Evolutionary conservation across 2,113 vertebrate species (phyloP).

Genomic region (Speoplatyrhinus poulsoni): DNA sequence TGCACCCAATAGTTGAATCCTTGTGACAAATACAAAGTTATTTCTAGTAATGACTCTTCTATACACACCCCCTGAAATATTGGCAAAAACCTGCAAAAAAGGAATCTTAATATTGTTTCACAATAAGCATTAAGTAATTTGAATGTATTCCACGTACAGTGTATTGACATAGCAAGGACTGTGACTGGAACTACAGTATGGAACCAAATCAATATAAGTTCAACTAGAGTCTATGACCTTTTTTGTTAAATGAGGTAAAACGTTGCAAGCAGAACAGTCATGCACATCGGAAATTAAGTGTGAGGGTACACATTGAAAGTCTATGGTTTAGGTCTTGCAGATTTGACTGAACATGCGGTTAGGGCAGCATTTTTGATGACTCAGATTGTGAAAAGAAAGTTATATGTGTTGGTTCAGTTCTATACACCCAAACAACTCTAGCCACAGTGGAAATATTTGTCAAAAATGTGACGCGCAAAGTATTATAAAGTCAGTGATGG

Average conservation of each 20-base stretch:
- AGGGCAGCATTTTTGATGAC: constrained; percentile 55
- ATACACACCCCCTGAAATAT: too few species aligned
- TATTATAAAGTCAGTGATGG: not conserved
- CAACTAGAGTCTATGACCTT: too few species aligned
- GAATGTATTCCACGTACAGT: too few species aligned
- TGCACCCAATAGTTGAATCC: too few species aligned
- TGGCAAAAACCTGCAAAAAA: too few species aligned
- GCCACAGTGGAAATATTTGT: constrained; percentile 68
- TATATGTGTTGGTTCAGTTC: constrained; percentile 42
- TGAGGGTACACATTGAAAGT: constrained; percentile 51
- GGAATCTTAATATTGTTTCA: too few species aligned
- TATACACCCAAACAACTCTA: constrained; percentile 22
- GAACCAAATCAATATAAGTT: too few species aligned
- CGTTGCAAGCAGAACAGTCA: not conserved
- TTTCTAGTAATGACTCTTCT: too few species aligned
- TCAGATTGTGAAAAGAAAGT: constrained; percentile 73
- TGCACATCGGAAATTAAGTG: not conserved
- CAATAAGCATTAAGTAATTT: too few species aligned
- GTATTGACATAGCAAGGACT: too few species aligned
- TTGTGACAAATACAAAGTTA: too few species aligned
- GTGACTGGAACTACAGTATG: too few species aligned
- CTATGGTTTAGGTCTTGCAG: constrained; percentile 47
- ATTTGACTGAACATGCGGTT: constrained; percentile 61
- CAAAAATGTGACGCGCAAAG: not conserved
- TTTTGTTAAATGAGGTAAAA: not conserved